phyloP scores from a whole-genome alignment of 2,888 invertebrate species.

The Allolobophora icterica region DNA sequence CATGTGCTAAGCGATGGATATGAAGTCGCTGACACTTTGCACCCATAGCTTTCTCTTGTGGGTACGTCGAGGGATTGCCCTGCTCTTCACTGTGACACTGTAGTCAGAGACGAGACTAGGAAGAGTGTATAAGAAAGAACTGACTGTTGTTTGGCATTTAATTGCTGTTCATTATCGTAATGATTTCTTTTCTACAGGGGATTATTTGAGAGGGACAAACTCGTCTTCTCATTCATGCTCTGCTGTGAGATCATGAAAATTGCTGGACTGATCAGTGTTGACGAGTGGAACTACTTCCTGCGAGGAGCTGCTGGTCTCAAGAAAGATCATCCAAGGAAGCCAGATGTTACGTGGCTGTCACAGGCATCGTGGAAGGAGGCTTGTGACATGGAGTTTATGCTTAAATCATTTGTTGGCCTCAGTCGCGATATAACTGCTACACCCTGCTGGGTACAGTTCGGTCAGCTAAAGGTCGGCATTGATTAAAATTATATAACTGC shows the following conservation, averaged over 20 bases:
- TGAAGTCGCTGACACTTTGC: too few species aligned
- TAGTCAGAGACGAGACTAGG: too few species aligned
- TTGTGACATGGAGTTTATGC: slow-evolving; percentile 72
- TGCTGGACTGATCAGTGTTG: slow-evolving; percentile 70
- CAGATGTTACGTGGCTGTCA: slow-evolving; percentile 71
- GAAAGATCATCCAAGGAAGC: slow-evolving; percentile 65
- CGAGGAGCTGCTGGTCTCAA: slow-evolving; percentile 71
- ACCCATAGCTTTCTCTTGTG: too few species aligned
- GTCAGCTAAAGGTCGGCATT: slow-evolving; percentile 52
- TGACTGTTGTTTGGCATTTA: not conserved
- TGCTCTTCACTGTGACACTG: too few species aligned
- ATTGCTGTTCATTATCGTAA: not conserved
- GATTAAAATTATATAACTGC: not conserved
- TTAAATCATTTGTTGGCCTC: slow-evolving; percentile 65
- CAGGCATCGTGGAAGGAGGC: slow-evolving; percentile 76
- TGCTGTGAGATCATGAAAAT: slow-evolving; percentile 78
- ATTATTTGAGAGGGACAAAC: slow-evolving; percentile 66
- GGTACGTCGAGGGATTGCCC: too few species aligned
- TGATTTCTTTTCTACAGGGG: slow-evolving; percentile 53
- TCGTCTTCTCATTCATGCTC: slow-evolving; percentile 72
- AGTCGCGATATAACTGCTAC: slow-evolving; percentile 57
- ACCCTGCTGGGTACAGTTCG: slow-evolving; percentile 57
- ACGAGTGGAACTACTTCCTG: slow-evolving; percentile 81
- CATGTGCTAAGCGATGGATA: too few species aligned
- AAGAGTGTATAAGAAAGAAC: too few species aligned